Evolutionary conservation across 2,888 invertebrate genomes (phyloP).

Genomic region (Carcina quercana): DNA sequence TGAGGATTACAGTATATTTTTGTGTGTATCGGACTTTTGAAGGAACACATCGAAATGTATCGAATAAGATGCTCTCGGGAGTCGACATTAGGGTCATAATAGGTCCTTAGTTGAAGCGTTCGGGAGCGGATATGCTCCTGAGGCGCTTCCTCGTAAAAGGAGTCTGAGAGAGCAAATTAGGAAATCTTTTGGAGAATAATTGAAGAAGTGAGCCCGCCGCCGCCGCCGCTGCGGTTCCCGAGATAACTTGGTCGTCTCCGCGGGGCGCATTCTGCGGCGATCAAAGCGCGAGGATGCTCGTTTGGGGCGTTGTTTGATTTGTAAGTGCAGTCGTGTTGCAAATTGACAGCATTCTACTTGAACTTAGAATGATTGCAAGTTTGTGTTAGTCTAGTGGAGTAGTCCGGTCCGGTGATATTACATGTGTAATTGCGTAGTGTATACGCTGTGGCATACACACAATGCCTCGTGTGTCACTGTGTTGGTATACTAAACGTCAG

Average conservation of each 20-base stretch:
- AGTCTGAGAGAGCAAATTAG: slow-evolving; percentile 62
- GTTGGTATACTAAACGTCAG: too few relatives aligned
- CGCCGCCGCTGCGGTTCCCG: slow-evolving; percentile 29
- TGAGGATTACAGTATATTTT: slow-evolving; percentile 52
- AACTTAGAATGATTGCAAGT: background rate
- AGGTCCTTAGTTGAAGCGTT: slow-evolving; percentile 33
- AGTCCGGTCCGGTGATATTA: too few relatives aligned
- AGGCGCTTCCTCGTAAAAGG: slow-evolving; percentile 41
- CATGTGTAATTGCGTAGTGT: too few relatives aligned
- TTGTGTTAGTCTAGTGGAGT: too few relatives aligned
- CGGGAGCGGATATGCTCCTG: slow-evolving; percentile 41
- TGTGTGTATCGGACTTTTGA: too few relatives aligned
- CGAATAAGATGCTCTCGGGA: slow-evolving; percentile 45
- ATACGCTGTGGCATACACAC: too few relatives aligned
- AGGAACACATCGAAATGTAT: too few relatives aligned
- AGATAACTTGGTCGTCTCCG: slow-evolving; percentile 48
- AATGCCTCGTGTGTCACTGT: too few relatives aligned
- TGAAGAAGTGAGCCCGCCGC: slow-evolving; percentile 51
- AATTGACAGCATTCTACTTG: slow-evolving; percentile 21
- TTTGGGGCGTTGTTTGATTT: slow-evolving; percentile 38
- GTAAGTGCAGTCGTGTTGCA: slow-evolving; percentile 33
- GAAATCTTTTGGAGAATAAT: slow-evolving; percentile 72
- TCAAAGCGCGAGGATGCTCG: slow-evolving; percentile 33
- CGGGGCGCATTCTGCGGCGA: slow-evolving; percentile 26
- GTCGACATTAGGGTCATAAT: slow-evolving; percentile 50